Evolutionary conservation across 2,113 vertebrate genomes (phyloP).

Genomic region (Oreotragus oreotragus): DNA sequence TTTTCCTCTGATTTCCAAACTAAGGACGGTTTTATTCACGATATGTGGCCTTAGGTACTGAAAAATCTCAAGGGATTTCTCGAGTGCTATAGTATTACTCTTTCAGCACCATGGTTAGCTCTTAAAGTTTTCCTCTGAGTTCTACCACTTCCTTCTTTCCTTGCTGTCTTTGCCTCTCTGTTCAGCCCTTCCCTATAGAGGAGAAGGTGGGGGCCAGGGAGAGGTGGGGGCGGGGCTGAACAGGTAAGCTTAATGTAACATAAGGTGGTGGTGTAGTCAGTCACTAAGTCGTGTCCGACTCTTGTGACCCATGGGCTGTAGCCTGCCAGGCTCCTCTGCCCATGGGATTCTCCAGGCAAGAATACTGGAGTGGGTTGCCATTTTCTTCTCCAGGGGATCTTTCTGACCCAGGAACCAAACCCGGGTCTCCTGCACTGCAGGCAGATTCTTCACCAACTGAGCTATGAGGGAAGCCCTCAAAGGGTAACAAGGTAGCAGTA

Average conservation of each 20-base stretch:
- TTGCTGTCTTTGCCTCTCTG: background rate
- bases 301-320: too few relatives aligned
- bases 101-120: conserved; percentile 24
- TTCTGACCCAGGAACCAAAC: too few relatives aligned
- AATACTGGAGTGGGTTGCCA: too few relatives aligned
- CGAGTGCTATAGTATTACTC: background rate
- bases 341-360: too few relatives aligned
- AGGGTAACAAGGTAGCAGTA: too few relatives aligned
- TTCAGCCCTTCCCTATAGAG: background rate
- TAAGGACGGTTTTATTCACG: background rate
- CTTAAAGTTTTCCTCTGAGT: background rate
- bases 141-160: background rate
- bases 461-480: too few relatives aligned
- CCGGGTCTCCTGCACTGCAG: too few relatives aligned
- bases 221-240: background rate
- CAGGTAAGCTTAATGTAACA: background rate
- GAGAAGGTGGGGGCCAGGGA: background rate
- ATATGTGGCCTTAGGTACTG: background rate
- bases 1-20: background rate
- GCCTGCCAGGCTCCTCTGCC: too few relatives aligned
- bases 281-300: accelerated
- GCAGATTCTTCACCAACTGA: too few relatives aligned
- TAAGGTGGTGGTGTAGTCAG: background rate
- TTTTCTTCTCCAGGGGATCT: too few relatives aligned
- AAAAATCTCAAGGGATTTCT: background rate